Evolutionary conservation across 2,797 vertebrate species (phyloP), one percentile per base, ranked within the genome.

Genomic region (Falco columbarius): DNA sequence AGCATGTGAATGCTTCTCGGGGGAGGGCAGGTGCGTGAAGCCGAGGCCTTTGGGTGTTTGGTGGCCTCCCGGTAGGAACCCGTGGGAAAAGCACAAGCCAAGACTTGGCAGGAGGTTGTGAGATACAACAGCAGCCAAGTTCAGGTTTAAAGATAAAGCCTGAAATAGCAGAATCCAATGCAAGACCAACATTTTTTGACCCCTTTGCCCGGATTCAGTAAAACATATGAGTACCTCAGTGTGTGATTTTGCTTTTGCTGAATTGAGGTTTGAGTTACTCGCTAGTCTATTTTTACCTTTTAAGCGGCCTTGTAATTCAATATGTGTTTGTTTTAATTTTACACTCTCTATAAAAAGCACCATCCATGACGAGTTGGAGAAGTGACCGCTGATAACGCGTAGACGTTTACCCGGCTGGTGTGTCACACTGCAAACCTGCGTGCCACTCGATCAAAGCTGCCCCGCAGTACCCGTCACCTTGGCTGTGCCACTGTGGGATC

Each of bases 241-340:
- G 65, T 46, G 63, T 0, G 1, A 67, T 89, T 93, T 70, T 93
- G 46, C 86, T 87, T 95, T 95, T 95, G 88, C 96, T 95, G 91
- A 89, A 79, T 67, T 59, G 89, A 79, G 79, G 61, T 83, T 96
- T 96, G 87, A 85, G 86, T 96, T 97, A 95, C 86, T 94, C 1
- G 2, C 65, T 74, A 12, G 68, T 86, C 94, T 97, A 95, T 96
- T 96, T 97, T 96, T 96, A 91, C n/a, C 12, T 86, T 81, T 93
- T 63, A 74, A 81, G 46, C 1, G 0, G 84, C 65, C 90, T 86
- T 87, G 93, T 95, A 97, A 96, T 68, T 94, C 87, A 91, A 84
- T 90, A 93, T 51, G 80, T 92, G 93, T 96, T 96, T 96, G 95
- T 96, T 95, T 97, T 96, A 96, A 97, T 93, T 95, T 96, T 96